phyloP scores from a whole-genome alignment of 2,113 vertebrate genomes.

The Laticauda laticaudata region DNA sequence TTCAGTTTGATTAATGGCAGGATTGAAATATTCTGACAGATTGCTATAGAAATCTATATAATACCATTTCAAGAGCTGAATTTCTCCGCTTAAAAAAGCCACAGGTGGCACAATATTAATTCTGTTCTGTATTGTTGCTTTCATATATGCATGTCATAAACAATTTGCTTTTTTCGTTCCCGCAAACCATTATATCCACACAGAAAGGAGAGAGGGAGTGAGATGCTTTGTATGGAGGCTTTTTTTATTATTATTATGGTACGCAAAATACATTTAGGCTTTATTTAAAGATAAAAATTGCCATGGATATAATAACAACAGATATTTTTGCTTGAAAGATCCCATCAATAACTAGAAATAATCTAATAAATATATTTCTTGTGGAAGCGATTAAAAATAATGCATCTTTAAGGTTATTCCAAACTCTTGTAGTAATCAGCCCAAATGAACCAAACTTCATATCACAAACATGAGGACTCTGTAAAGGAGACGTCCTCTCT shows the following conservation, averaged over 20 bases:
- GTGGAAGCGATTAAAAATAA: not conserved
- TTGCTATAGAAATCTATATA: conserved; percentile 33
- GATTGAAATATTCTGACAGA: conserved; percentile 26
- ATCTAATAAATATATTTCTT: not conserved
- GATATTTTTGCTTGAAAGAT: not conserved
- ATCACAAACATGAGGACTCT: not conserved
- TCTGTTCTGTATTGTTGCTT: not conserved
- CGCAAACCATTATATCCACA: not conserved
- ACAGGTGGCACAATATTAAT: not conserved
- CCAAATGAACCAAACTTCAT: not conserved
- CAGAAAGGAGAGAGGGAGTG: not conserved
- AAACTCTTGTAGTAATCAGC: not conserved
- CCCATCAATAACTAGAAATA: not conserved
- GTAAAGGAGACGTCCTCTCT: not conserved
- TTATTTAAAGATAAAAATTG: not conserved
- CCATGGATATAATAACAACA: not conserved
- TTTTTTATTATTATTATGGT: not conserved
- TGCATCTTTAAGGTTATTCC: not conserved
- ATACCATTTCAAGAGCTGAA: conserved; percentile 8
- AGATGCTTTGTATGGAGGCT: not conserved
- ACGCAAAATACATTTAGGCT: not conserved
- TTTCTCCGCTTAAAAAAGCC: conserved; percentile 4
- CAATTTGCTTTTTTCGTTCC: not conserved
- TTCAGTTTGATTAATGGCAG: conserved; percentile 20
- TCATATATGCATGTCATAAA: not conserved